A percentile compares a stretch with the other conserved stretches of the same genome.
Evolutionary conservation across 2,797 vertebrate species (phyloP).

Genomic region (Zenarchopterus dispar): DNA sequence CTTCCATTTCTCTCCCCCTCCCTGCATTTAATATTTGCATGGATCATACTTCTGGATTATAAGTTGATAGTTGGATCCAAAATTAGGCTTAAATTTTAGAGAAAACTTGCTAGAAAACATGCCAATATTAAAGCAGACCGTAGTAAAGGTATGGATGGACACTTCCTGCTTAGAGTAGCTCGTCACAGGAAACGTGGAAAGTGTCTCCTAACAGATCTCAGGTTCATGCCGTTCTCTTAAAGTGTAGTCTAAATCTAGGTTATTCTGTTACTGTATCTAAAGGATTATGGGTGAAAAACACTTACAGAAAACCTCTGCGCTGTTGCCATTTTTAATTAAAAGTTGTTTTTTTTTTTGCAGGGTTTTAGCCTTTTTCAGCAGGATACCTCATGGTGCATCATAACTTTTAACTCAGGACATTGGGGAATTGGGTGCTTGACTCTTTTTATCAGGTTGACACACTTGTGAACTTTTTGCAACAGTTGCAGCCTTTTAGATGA

Average conservation of each 20-base stretch:
- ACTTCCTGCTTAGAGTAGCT: too few relatives aligned
- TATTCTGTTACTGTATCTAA: neutral
- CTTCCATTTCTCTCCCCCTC: too few relatives aligned
- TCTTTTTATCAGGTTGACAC: conserved; percentile 49
- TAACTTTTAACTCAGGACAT: conserved; percentile 71
- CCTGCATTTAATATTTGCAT: too few relatives aligned
- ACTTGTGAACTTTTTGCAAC: conserved; percentile 25
- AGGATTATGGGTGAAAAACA: neutral
- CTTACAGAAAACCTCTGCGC: neutral
- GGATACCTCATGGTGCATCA: conserved; percentile 61
- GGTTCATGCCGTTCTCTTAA: neutral
- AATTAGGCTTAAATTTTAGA: too few relatives aligned
- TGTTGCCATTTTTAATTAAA: conserved; percentile 29
- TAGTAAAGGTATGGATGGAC: too few relatives aligned
- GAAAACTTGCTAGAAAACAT: too few relatives aligned
- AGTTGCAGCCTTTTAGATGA: conserved; percentile 36
- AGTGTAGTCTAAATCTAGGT: neutral
- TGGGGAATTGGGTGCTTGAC: conserved; percentile 49
- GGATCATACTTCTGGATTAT: too few relatives aligned
- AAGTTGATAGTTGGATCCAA: too few relatives aligned
- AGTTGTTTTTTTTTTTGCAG: conserved; percentile 28
- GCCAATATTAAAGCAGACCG: too few relatives aligned
- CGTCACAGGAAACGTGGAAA: too few relatives aligned
- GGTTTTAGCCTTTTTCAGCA: conserved; percentile 19
- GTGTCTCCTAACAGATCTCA: neutral